Percentiles rank a stretch among this genome's conserved stretches.
phyloP scores from a whole-genome alignment of 2,888 invertebrate genomes.

The Standfussiana lucernea region DNA sequence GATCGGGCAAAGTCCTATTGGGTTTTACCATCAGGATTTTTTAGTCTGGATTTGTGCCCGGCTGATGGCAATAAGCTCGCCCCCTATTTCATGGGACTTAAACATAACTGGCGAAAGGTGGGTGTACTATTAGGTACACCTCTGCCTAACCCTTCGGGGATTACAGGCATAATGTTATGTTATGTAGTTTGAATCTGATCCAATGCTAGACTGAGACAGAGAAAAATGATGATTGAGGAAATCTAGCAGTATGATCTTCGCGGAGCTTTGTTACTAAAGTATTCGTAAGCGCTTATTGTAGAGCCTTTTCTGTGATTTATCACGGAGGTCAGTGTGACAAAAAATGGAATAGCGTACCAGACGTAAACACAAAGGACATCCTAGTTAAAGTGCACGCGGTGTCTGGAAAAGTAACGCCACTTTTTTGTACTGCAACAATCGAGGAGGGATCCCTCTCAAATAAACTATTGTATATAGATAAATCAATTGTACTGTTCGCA shows the following conservation, averaged over 20 bases:
- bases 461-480: neutral
- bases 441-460: neutral
- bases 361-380: neutral
- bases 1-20: no score
- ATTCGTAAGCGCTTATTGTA: neutral
- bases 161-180: no score
- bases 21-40: no score
- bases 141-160: no score
- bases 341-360: slow-evolving; percentile 6
- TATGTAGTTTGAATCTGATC: no score
- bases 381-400: neutral
- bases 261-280: neutral
- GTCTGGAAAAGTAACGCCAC: neutral
- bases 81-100: no score
- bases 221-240: neutral
- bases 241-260: neutral
- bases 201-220: neutral
- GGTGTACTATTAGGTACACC: no score
- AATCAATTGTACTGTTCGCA: neutral
- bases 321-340: slow-evolving; percentile 7
- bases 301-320: neutral
- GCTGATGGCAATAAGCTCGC: no score
- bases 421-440: neutral
- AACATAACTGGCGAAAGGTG: no score
- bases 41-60: no score